Conservation (phyloP, 2,113 vertebrate genomes). For the Sigmodon hispidus region DNA sequence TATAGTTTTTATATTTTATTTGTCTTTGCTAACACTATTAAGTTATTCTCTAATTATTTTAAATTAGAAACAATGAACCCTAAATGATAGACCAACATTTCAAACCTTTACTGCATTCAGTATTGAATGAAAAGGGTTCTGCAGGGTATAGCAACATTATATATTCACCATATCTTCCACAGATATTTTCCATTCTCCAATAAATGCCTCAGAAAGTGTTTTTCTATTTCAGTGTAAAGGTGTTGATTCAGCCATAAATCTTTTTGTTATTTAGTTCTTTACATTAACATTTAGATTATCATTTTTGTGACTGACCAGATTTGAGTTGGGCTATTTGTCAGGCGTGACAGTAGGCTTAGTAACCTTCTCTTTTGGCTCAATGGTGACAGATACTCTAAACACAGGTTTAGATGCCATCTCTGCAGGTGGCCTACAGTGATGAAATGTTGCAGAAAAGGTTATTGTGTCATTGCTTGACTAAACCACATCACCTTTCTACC, state of each 20-base stretch:
- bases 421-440: neutral
- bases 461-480: neutral
- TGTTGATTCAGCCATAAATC: neutral
- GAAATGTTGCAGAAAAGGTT: neutral
- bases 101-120: neutral
- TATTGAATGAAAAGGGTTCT: neutral
- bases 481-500: neutral
- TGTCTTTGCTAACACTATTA: neutral
- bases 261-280: neutral
- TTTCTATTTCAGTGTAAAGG: neutral
- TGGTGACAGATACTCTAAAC: neutral
- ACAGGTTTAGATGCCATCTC: neutral
- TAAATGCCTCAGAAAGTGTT: neutral
- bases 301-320: neutral
- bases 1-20: constrained; percentile 19
- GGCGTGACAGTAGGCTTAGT: neutral
- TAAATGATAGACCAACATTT: neutral
- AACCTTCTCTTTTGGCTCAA: neutral
- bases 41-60: neutral
- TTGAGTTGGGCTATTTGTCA: neutral
- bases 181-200: neutral
- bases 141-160: neutral
- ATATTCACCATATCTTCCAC: neutral
- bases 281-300: neutral
- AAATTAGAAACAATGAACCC: neutral